Conservation (phyloP, 2,888 invertebrate species). For the Lasiommata megera region DNA sequence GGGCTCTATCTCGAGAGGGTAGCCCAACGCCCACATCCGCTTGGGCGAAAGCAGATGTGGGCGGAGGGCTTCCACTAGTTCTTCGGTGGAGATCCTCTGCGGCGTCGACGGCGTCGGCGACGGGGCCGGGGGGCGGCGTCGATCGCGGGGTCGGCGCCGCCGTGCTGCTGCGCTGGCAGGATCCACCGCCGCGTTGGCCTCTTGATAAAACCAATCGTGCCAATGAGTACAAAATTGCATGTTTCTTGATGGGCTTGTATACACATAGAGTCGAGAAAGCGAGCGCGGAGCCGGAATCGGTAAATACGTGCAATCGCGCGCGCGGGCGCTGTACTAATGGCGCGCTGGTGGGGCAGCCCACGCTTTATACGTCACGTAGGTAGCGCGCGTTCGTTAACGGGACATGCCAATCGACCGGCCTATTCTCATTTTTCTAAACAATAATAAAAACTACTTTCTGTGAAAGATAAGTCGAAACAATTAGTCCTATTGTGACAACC, state of each 20-base stretch:
- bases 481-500: conserved; percentile 25
- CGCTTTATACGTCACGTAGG: conserved; percentile 77
- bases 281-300: conserved; percentile 64
- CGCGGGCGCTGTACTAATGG: conserved; percentile 77
- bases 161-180: conserved; percentile 67
- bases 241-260: conserved; percentile 66
- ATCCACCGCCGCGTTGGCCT: conserved; percentile 69
- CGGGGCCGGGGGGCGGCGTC: conserved; percentile 71
- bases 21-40: conserved; percentile 85
- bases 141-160: conserved; percentile 68
- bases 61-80: conserved; percentile 80
- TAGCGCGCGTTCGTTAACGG: conserved; percentile 77
- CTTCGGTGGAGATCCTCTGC: conserved; percentile 79
- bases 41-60: conserved; percentile 83
- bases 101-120: conserved; percentile 57
- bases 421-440: conserved; percentile 78
- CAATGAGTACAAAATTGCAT: conserved; percentile 76
- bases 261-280: conserved; percentile 77
- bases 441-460: conserved; percentile 59
- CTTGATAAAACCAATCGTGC: conserved; percentile 76
- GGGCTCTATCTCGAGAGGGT: conserved; percentile 84
- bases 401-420: conserved; percentile 76
- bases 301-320: conserved; percentile 75
- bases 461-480: conserved; percentile 42
- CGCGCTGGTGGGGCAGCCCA: conserved; percentile 74